Conservation (phyloP, 2,797 vertebrate species). For the Sebastes trivittatus region DNA sequence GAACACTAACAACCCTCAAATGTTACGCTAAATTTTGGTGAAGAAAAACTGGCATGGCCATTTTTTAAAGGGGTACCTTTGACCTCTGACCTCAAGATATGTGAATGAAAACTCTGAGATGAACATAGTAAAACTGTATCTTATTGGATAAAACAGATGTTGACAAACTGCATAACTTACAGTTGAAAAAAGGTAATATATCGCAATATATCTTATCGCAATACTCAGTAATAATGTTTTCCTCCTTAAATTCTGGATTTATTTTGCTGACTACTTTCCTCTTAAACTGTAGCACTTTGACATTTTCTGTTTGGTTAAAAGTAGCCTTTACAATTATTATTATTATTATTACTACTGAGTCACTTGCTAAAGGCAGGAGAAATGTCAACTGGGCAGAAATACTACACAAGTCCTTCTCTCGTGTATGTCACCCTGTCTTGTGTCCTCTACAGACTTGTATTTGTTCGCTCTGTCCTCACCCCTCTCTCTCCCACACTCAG, state of each 20-base stretch:
- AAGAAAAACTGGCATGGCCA: no score
- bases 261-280: not conserved
- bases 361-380: not conserved
- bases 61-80: no score
- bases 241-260: not conserved
- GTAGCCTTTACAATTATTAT: not conserved
- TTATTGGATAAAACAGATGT: no score
- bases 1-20: no score
- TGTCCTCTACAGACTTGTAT: conserved; percentile 25
- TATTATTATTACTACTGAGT: not conserved
- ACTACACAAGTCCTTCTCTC: not conserved
- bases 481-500: not conserved
- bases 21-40: no score
- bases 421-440: conserved; percentile 12
- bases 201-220: no score
- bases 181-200: no score
- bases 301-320: not conserved
- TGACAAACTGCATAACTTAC: no score
- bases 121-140: no score
- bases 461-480: conserved; percentile 2
- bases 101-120: no score
- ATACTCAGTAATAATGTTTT: no score
- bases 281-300: not conserved
- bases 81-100: no score
- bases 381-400: conserved; percentile 11